Evolutionary conservation across 2,113 vertebrate species (phyloP).

Genomic region (Balaenoptera acutorostrata): DNA sequence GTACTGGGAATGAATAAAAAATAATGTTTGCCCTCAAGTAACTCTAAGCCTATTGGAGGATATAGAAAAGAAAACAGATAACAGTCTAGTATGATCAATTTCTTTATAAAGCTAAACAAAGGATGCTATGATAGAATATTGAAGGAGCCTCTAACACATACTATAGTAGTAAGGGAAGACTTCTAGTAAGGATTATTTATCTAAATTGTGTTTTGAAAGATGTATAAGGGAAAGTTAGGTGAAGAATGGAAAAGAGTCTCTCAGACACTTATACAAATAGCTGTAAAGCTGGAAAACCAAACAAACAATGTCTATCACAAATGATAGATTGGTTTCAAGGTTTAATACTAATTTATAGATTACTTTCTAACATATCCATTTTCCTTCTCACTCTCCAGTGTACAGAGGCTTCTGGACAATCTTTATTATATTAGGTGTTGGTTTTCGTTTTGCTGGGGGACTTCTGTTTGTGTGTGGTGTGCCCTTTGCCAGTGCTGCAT

Average conservation of each 20-base stretch:
- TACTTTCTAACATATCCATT: neutral
- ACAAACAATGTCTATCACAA: neutral
- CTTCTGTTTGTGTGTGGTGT: conserved; percentile 88
- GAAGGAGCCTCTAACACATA: neutral
- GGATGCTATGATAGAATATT: neutral
- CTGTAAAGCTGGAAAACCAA: neutral
- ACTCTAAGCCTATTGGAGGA: neutral
- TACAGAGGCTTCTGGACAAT: conserved; percentile 90
- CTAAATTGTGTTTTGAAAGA: neutral
- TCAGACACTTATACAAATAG: neutral
- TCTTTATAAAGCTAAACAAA: neutral
- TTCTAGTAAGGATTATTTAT: neutral
- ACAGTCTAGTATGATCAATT: neutral
- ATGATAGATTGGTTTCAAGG: neutral
- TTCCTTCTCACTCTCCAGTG: conserved; percentile 75
- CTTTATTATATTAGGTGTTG: conserved; percentile 83
- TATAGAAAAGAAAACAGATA: neutral
- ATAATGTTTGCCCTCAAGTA: neutral
- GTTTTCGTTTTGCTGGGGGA: conserved; percentile 80
- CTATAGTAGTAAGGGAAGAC: neutral
- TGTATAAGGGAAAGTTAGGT: neutral
- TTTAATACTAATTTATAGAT: neutral
- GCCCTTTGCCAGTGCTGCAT: conserved; percentile 84
- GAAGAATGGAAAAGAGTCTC: neutral
- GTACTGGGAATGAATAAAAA: neutral